Evolutionary conservation across 2,113 vertebrate genomes (phyloP).

Genomic region (Copsychus sechellarum): DNA sequence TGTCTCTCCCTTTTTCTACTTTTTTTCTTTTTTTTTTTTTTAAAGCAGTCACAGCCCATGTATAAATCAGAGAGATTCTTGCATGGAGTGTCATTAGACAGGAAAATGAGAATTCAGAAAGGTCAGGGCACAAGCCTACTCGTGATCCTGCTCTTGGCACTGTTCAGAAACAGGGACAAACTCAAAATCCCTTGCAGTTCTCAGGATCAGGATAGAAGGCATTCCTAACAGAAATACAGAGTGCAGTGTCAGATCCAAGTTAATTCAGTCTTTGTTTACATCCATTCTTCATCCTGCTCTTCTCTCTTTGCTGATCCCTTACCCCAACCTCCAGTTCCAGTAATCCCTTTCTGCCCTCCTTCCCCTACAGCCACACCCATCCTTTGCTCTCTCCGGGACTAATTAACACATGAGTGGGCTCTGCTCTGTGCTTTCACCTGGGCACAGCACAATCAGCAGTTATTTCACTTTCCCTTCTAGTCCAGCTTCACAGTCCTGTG

Average conservation of each 20-base stretch:
- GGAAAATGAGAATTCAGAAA: slow-evolving; percentile 24
- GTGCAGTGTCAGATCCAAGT: background rate
- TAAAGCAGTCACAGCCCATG: background rate
- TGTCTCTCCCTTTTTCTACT: background rate
- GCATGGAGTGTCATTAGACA: background rate
- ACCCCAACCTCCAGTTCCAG: background rate
- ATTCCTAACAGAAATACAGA: background rate
- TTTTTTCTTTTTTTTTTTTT: background rate
- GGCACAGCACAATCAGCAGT: background rate
- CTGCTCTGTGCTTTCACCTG: background rate
- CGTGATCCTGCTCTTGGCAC: background rate
- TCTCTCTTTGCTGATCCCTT: background rate
- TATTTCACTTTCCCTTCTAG: background rate
- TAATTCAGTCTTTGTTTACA: background rate
- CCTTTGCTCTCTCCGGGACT: background rate
- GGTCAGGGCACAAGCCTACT: background rate
- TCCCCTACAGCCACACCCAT: background rate
- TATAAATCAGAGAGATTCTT: background rate
- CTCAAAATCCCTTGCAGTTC: background rate
- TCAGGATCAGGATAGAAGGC: background rate
- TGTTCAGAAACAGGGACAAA: background rate
- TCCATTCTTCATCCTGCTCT: background rate
- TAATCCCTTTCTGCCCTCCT: background rate
- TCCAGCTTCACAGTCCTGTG: background rate
- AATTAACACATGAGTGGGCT: background rate